phyloP scores from a whole-genome alignment of 2,113 vertebrate genomes.

The Macaca mulatta region DNA sequence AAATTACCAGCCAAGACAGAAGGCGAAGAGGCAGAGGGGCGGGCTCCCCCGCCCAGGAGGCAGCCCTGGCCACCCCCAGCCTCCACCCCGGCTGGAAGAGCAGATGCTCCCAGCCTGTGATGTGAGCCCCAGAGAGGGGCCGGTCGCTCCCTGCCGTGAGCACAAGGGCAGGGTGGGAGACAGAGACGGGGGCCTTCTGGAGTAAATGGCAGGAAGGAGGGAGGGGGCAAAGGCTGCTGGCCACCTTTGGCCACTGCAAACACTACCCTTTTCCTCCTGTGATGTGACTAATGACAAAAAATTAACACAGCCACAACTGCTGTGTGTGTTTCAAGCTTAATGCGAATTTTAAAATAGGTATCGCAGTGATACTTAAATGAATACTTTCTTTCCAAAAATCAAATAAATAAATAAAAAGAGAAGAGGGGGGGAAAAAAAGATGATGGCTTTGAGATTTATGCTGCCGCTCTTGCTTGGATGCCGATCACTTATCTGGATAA shows the following conservation, averaged over 20 bases:
- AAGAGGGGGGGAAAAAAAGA: background rate
- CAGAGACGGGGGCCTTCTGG: background rate
- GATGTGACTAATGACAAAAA: background rate
- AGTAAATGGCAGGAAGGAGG: fast-evolving
- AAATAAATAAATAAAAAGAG: background rate
- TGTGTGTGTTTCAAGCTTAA: slow-evolving; percentile 74
- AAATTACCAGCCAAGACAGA: slow-evolving; percentile 69
- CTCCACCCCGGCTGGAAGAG: background rate
- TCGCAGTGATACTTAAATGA: slow-evolving; percentile 77
- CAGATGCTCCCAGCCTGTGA: slow-evolving; percentile 58
- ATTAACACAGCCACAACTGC: slow-evolving; percentile 57
- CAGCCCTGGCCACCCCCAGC: background rate
- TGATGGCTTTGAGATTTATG: slow-evolving; percentile 76
- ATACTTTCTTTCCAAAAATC: slow-evolving; percentile 57
- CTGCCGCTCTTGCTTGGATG: slow-evolving; percentile 82
- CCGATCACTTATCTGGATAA: slow-evolving; percentile 90
- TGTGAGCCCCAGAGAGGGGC: background rate
- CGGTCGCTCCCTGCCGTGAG: background rate
- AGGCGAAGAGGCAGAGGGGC: slow-evolving; percentile 6
- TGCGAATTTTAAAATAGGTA: slow-evolving; percentile 69
- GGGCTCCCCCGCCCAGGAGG: slow-evolving; percentile 51
- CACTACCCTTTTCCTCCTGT: background rate
- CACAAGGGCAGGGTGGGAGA: background rate
- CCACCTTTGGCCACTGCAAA: background rate
- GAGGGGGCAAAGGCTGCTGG: background rate